Evolutionary conservation across 1,140 invertebrate species (phyloP), one percentile per base, ranked within the genome.

Genomic region (Coenobita brevimanus): DNA sequence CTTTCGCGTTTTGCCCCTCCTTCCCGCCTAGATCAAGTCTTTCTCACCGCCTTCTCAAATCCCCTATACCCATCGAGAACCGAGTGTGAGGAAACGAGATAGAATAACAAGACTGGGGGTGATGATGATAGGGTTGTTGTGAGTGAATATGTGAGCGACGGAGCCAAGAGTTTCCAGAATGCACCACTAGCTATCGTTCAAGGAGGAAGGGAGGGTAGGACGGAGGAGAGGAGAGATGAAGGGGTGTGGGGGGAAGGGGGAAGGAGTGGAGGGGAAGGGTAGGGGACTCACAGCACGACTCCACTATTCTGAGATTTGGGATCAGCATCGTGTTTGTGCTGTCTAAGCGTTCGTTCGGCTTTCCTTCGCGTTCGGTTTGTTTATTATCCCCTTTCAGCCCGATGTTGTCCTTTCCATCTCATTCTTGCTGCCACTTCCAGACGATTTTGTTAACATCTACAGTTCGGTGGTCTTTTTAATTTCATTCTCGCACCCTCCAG

Each of bases 311-410:
- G 43, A 57, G 71, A 79, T 67, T 79, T 86, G 60, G 75, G 84
- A 87, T 87, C 84, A 87, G 84, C 84, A 87, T 87, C 46, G 46
- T 50, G 46, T 50, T 75, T 87, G 78, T 87, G 84, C 69, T 75
- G 62, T 87, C 75, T 80, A 64, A 87, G 75, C 67, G 62, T 87
- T 87, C 84, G 76, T n/a, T n/a, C n/a, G n/a, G n/a, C n/a, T n/a
- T n/a, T 71, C 57, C 76, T 75, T 41, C 64, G 60, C 60, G 8
- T 38, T 71, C 27, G 54, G 71, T 87, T 67, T 80, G 67, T 80
- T 87, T 79, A 80, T 69, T 75, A 78, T 43, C 30, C n/a, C n/a
- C n/a, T n/a, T n/a, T n/a, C n/a, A n/a, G n/a, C n/a, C n/a, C n/a
- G n/a, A n/a, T n/a, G n/a, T n/a, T n/a, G n/a, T n/a, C n/a, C n/a